These are phyloP conservation scores for Carollia perspicillata DNA, from an alignment of 2,113 vertebrate genomes.

Conservation along the genomic window DNA sequence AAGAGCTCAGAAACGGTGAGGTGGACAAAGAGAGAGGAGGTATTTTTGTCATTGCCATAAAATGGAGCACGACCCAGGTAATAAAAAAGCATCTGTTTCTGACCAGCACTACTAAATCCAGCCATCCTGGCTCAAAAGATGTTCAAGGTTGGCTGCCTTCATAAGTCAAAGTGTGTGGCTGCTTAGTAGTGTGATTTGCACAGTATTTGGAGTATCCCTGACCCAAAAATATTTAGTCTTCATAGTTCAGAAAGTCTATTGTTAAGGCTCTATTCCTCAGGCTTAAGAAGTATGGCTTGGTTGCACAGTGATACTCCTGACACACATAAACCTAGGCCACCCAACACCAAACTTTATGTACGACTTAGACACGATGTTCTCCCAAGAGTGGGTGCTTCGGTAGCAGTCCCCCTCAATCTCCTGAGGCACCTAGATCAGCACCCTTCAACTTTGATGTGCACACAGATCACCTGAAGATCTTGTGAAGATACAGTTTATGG, in stretches of 20 bases:
- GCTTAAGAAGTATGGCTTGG: background rate
- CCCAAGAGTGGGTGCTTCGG: background rate
- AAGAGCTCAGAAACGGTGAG: background rate
- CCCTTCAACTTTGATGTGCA: background rate
- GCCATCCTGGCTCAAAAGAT: background rate
- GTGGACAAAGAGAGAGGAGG: background rate
- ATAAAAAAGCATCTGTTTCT: background rate
- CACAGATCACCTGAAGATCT: background rate
- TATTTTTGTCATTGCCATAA: conserved; percentile 11
- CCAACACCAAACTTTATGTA: background rate
- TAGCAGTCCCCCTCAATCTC: background rate
- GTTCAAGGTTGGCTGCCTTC: background rate
- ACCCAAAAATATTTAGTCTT: background rate
- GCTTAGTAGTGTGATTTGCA: background rate
- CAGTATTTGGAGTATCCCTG: background rate
- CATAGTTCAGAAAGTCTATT: background rate
- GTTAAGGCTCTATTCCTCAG: background rate
- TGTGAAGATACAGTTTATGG: background rate
- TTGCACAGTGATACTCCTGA: background rate
- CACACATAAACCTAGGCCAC: background rate
- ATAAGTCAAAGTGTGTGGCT: background rate
- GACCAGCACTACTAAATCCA: background rate
- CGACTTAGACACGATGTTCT: background rate
- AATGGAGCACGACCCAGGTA: background rate
- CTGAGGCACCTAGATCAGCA: background rate